Percentiles rank a stretch among this genome's conserved stretches.
Conservation (phyloP, 2,888 invertebrate species). For the Agrotis clavis region DNA sequence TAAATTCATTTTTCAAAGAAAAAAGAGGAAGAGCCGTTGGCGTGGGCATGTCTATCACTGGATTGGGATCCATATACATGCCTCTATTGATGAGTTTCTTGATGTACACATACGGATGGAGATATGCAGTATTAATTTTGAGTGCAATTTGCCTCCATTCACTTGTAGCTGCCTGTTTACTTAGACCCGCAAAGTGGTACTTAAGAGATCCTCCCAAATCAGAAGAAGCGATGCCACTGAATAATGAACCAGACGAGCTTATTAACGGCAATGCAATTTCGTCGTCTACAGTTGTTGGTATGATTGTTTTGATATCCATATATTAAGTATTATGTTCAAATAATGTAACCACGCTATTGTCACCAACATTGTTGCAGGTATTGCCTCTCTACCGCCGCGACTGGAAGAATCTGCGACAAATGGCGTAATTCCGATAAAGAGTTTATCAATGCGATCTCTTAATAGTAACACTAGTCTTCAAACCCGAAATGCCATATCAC, state of each 20-base stretch:
- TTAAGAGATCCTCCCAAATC: constrained; percentile 80
- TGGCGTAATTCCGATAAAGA: constrained; percentile 76
- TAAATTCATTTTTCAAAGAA: constrained; percentile 92
- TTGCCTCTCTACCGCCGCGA: constrained; percentile 70
- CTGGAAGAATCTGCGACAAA: constrained; percentile 73
- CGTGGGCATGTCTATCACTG: constrained; percentile 92
- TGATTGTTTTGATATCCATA: constrained; percentile 17
- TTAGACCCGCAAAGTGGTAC: constrained; percentile 94
- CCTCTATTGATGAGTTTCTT: constrained; percentile 92
- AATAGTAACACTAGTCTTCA: constrained; percentile 75
- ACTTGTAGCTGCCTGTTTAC: constrained; percentile 90
- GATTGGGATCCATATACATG: constrained; percentile 93
- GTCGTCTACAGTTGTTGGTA: constrained; percentile 78
- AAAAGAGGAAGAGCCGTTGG: constrained; percentile 92
- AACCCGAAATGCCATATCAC: constrained; percentile 84
- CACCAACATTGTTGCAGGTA: constrained; percentile 70
- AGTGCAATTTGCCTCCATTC: constrained; percentile 92
- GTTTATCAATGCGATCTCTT: constrained; percentile 84
- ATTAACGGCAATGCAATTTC: constrained; percentile 78
- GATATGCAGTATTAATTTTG: constrained; percentile 92
- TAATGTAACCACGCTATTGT: background rate
- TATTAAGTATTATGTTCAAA: background rate
- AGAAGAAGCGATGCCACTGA: constrained; percentile 83
- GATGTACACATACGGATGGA: constrained; percentile 90
- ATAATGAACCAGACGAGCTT: constrained; percentile 77